A percentile compares a stretch with the other conserved stretches of the same genome.
Evolutionary conservation across 2,113 vertebrate genomes (phyloP).

Genomic region (Dicerorhinus sumatrensis): DNA sequence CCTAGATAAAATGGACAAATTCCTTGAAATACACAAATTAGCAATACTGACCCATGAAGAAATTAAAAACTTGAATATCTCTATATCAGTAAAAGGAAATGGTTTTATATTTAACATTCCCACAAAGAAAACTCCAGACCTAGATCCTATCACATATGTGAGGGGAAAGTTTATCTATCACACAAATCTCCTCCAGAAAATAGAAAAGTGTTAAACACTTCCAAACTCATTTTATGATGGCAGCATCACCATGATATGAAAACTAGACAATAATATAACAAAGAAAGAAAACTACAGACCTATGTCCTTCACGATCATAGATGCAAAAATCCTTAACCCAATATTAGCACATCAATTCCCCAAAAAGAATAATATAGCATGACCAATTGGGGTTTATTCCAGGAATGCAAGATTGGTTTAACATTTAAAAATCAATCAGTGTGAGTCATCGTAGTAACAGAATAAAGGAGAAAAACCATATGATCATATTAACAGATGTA

Average conservation of each 20-base stretch:
- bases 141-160: background rate
- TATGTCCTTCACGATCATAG: background rate
- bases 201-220: background rate
- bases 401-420: background rate
- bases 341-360: background rate
- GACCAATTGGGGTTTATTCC: background rate
- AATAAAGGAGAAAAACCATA: background rate
- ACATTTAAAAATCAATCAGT: background rate
- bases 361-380: background rate
- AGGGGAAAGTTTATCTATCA: background rate
- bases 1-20: slow-evolving; percentile 1
- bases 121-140: background rate
- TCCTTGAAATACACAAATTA: background rate
- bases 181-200: background rate
- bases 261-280: background rate
- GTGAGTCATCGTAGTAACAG: background rate
- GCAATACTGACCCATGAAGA: background rate
- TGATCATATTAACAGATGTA: background rate
- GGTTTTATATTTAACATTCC: background rate
- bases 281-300: background rate
- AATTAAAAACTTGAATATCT: background rate
- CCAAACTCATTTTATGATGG: background rate
- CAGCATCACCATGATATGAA: background rate
- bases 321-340: background rate
- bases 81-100: background rate